These are phyloP conservation scores for Elmis aenea DNA, from an alignment of 2,888 invertebrate species.

Conservation along the genomic window DNA sequence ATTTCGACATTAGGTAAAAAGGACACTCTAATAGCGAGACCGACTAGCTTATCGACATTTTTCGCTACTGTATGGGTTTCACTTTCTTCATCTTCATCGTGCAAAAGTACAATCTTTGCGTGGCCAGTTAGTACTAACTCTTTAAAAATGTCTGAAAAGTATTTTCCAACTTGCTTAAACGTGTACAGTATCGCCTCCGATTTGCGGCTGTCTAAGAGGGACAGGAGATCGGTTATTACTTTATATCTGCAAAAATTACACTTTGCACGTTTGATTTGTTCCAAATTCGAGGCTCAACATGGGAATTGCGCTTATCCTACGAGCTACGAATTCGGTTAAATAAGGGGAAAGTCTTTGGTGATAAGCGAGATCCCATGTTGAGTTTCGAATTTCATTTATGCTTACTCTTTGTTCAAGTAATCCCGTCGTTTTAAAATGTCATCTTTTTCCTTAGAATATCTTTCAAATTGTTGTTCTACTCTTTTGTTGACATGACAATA, in stretches of 20 bases:
- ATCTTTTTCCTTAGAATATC: constrained; percentile 98
- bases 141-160: constrained; percentile 97
- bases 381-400: too few species aligned
- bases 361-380: too few species aligned
- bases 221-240: constrained; percentile 89
- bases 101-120: constrained; percentile 87
- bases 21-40: constrained; percentile 91
- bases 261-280: too few species aligned
- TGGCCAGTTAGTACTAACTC: constrained; percentile 93
- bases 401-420: constrained; percentile 91
- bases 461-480: constrained; percentile 97
- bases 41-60: constrained; percentile 71
- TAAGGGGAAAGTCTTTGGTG: too few species aligned
- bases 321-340: too few species aligned
- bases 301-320: too few species aligned
- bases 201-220: constrained; percentile 90
- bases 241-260: constrained; percentile 58
- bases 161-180: constrained; percentile 96
- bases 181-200: constrained; percentile 98
- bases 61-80: constrained; percentile 61
- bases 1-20: constrained; percentile 93
- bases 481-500: constrained; percentile 99
- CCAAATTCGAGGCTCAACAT: too few species aligned
- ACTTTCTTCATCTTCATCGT: constrained; percentile 65
- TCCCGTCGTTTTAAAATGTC: constrained; percentile 93